Base-by-base conservation (phyloP, 2,797 vertebrate genomes). In the Moxostoma hubbsi region DNA sequence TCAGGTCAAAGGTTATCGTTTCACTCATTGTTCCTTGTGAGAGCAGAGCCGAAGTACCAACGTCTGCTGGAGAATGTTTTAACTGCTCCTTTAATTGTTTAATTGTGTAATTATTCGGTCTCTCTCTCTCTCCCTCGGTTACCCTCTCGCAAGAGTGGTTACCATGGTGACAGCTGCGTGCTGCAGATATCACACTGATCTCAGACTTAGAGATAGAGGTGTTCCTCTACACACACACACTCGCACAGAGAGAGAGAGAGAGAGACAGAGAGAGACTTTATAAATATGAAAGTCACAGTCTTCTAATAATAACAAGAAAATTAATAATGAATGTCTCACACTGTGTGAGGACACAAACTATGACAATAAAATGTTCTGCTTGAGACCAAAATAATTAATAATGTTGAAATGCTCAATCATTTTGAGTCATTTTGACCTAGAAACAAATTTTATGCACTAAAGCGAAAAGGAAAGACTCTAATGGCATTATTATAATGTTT, bases 161-260 rank as follows among this genome's bases (percentile, higher is more conserved):
- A 81, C 85, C 82, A 86, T 86, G 85, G 85, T 85, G 83, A 86
- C 82, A 86, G 83, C 83, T 85, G 85, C 74, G 24, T 16, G 79
- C 83, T 86, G 83, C 83, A 84, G 82, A 86, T 81, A 81, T 86
- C 72, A 75, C 66, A 85, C 74, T 71, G 76, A 82, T 84, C 47
- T 74, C 76, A 80, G 70, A 67, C 63, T 24, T 24, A 24, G 24
- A 24, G 24, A 2, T 24, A 24, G 24, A 24, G 24, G 24, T 24
- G 24, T 24, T 24, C 24, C 24, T n/a, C n/a, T n/a, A 24, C 36
- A 36, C 36, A 36, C 36, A 36, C 36, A 36, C 36, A 36, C 36
- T 4, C 36, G 4, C 36, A 36, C 4, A 36, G 36, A 36, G 36
- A 36, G 36, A 36, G 36, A 36, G 24, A 24, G 24, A 24, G 24